Conservation (phyloP, 2,113 vertebrate species). For the Cavia aperea region DNA sequence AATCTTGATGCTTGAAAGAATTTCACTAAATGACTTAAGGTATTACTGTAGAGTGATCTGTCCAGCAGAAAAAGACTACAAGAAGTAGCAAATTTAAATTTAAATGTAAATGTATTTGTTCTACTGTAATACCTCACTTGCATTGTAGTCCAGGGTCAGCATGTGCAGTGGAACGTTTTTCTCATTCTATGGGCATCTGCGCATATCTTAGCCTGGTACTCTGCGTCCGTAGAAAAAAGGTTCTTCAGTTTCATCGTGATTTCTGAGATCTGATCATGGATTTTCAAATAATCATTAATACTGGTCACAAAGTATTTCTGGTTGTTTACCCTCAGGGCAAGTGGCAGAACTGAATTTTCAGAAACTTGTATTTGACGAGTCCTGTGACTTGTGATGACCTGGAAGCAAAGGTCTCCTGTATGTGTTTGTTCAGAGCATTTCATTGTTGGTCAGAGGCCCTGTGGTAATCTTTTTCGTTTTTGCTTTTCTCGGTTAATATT, state of each 20-base stretch:
- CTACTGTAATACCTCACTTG: neutral
- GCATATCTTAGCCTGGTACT: neutral
- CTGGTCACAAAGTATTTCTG: neutral
- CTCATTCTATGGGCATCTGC: neutral
- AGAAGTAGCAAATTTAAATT: neutral
- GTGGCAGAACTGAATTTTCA: neutral
- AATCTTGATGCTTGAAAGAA: slow-evolving; percentile 19
- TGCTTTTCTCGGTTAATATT: neutral
- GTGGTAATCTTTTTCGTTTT: neutral
- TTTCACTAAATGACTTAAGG: slow-evolving; percentile 22
- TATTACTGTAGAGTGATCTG: slow-evolving; percentile 32
- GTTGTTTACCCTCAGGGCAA: neutral
- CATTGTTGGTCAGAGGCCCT: neutral
- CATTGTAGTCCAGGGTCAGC: neutral
- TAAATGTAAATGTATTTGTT: slow-evolving; percentile 9
- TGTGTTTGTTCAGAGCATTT: neutral
- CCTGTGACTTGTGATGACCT: neutral
- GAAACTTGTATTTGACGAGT: neutral
- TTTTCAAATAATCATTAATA: neutral
- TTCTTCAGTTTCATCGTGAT: neutral
- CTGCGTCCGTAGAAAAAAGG: neutral
- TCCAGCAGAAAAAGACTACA: neutral
- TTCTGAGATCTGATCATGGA: slow-evolving; percentile 5
- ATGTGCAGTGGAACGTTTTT: neutral
- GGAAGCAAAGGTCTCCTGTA: neutral